Conservation (phyloP, 2,113 vertebrate genomes). For the Arenaria interpres region DNA sequence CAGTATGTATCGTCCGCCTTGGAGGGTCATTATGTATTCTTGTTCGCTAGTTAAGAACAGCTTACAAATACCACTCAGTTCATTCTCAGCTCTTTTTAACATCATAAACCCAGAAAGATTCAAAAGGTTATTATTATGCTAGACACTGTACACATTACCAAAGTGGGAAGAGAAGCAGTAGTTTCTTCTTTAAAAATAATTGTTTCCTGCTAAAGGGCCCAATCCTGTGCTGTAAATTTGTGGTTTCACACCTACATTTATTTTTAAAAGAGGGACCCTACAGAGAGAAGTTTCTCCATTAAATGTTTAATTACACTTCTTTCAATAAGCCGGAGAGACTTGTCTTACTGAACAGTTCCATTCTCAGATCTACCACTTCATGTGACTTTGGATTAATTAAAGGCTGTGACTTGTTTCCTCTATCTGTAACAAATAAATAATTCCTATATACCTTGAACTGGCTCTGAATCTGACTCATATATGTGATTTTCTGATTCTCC, state of each 20-base stretch:
- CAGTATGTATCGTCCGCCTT: neutral
- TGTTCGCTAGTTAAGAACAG: conserved; percentile 27
- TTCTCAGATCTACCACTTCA: conserved; percentile 18
- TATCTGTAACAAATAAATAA: conserved; percentile 16
- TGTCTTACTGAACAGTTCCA: neutral
- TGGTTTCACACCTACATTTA: neutral
- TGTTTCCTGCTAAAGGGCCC: neutral
- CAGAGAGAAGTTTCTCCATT: conserved; percentile 20
- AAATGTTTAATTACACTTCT: conserved; percentile 27
- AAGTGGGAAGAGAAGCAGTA: neutral
- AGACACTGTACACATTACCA: neutral
- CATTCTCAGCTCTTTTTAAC: conserved; percentile 45
- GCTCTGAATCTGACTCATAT: neutral
- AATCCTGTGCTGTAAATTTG: neutral
- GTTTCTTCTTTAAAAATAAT: conserved; percentile 27
- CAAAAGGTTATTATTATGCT: conserved; percentile 28
- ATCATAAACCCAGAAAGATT: conserved; percentile 22
- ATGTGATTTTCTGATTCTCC: neutral
- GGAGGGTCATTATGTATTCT: conserved; percentile 7
- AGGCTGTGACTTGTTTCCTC: neutral
- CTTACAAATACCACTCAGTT: conserved; percentile 47
- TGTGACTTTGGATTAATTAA: conserved; percentile 39
- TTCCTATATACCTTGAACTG: neutral
- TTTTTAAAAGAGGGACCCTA: neutral
- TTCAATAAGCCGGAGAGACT: conserved; percentile 16